Evolutionary conservation across 2,797 vertebrate species (phyloP), one percentile per base, ranked within the genome.

Genomic region (Huso huso): DNA sequence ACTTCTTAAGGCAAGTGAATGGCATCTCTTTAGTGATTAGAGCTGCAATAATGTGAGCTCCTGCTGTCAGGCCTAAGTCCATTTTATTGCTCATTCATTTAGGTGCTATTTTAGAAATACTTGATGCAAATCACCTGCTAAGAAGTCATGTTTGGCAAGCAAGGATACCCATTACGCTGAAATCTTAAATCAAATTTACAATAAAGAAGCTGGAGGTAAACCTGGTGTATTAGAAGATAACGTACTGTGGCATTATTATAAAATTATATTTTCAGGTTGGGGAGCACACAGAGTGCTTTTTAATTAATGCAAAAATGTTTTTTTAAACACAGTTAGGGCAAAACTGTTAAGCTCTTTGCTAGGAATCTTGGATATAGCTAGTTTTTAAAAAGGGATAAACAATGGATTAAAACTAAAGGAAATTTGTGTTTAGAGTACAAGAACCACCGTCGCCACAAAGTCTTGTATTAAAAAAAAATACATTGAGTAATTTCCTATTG

Each of bases 11-110:
- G 91, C 90, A 91, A 93, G 89, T 96, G 95, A 99, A 94, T 97
- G 95, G 94, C 94, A 95, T 94, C 94, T 98, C 94, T 96, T 95
- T 94, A 94, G 95, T 95, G 95, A 98, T 97, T 98, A 98, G 91
- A 89, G 88, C 88, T 65, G 88, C 91, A 94, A 94, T 97, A 97
- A 99, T 96, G 91, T 93, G 92, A 89, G 91, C 92, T 92, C 95
- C 94, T 81, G 92, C 93, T 90, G 95, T 89, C 93, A 88, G 89
- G 85, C 84, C 92, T 94, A 93, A 96, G 94, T 94, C 95, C 93
- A 90, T 93, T 93, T 95, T 92, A 95, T 96, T 95, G 94, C 94
- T 96, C 95, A 97, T 97, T 98, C 93, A 96, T 95, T 95, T 95
- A 95, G 92, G 93, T 94, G 92, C 94, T 94, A 93, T 94, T 96